These are phyloP conservation scores for Pristionchus entomophagus DNA, from an alignment of 2,888 invertebrate species.

Conservation along the genomic window DNA sequence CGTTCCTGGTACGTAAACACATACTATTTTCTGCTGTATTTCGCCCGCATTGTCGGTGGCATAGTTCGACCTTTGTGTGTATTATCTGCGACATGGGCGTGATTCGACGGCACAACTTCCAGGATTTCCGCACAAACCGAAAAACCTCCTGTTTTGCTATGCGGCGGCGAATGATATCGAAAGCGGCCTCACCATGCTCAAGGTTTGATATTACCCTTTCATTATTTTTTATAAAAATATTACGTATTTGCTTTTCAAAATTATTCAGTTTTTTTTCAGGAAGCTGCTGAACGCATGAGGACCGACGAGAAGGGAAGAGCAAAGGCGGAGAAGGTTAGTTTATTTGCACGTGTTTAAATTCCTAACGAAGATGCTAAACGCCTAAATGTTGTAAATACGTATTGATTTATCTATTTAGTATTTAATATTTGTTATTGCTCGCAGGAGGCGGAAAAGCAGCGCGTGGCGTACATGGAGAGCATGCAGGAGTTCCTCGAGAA, in stretches of 20 bases:
- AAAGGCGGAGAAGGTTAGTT: slow-evolving; percentile 41
- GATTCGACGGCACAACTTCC: too few species aligned
- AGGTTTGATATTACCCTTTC: slow-evolving; percentile 1
- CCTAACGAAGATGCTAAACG: too few species aligned
- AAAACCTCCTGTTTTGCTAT: neutral
- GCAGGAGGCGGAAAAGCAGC: neutral
- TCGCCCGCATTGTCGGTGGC: too few species aligned
- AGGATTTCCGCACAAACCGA: slow-evolving; percentile 39
- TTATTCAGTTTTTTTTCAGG: neutral
- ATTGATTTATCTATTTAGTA: too few species aligned
- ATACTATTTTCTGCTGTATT: too few species aligned
- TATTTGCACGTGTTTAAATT: too few species aligned
- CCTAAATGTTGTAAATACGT: neutral
- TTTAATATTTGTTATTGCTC: neutral
- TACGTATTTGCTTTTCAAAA: neutral
- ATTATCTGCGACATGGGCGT: too few species aligned
- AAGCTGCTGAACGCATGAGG: neutral
- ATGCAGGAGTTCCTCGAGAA: neutral
- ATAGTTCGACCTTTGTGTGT: too few species aligned
- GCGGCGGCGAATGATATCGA: neutral
- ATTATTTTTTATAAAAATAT: too few species aligned
- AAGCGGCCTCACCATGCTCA: neutral
- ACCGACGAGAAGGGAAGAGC: slow-evolving; percentile 1
- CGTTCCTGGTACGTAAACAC: slow-evolving; percentile 3
- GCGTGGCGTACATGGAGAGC: neutral